Percentiles rank a stretch among this genome's conserved stretches.
Conservation (phyloP, 2,113 vertebrate genomes). For the Lethenteron reissneri region DNA sequence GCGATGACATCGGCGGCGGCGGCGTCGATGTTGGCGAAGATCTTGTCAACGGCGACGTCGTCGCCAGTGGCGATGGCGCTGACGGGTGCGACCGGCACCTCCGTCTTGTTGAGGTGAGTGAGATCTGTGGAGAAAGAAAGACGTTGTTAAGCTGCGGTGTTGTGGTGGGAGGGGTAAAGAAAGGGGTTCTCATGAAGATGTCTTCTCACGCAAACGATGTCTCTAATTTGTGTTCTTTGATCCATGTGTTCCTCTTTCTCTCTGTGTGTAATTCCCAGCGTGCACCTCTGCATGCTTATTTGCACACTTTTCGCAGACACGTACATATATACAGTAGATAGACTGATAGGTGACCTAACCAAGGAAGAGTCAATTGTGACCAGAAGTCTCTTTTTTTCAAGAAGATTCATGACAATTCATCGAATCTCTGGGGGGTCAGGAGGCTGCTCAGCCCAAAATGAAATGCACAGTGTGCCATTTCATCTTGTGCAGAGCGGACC, state of each 20-base stretch:
- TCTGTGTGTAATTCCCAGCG: not conserved
- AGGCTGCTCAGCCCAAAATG: not conserved
- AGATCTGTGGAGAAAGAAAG: conserved; percentile 27
- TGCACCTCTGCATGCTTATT: not conserved
- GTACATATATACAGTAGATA: not conserved
- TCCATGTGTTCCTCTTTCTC: not conserved
- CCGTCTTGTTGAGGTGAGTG: conserved; percentile 35
- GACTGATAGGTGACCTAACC: not conserved
- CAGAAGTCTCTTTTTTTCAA: not conserved
- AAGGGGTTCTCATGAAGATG: not conserved
- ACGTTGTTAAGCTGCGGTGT: too few relatives aligned
- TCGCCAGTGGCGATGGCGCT: conserved; percentile 5
- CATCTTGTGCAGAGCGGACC: not conserved
- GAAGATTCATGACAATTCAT: not conserved
- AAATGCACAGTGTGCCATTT: not conserved
- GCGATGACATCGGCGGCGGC: too few relatives aligned
- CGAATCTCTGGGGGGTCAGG: not conserved
- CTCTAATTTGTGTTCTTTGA: not conserved
- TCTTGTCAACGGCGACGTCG: too few relatives aligned
- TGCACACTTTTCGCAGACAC: not conserved
- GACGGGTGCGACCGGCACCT: conserved; percentile 21
- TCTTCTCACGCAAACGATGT: too few relatives aligned
- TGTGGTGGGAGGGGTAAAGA: not conserved
- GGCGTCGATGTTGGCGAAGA: too few relatives aligned
- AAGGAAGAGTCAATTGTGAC: not conserved